Conservation (phyloP, 2,888 invertebrate genomes). For the Phengaris arion region DNA sequence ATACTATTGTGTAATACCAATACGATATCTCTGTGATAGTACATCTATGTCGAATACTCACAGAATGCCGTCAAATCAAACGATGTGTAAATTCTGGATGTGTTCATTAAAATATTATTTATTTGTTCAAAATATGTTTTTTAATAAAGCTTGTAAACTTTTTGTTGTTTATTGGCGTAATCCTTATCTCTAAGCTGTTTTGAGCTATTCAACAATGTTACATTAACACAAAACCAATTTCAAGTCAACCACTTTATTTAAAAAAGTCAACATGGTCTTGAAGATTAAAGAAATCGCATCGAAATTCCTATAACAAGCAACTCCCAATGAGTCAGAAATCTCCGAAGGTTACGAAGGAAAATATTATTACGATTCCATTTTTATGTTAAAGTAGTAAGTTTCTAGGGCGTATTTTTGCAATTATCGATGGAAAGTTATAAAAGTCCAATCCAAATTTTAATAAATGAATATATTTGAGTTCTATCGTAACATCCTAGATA, state of each 20-base stretch:
- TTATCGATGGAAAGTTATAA: too few relatives aligned
- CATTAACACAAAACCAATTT: background rate
- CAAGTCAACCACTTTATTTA: background rate
- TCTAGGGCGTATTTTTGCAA: background rate
- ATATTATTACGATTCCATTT: background rate
- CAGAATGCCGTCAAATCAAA: background rate
- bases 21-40: background rate
- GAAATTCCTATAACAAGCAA: background rate
- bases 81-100: background rate
- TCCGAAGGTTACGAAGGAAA: background rate
- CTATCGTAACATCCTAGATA: too few relatives aligned
- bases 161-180: background rate
- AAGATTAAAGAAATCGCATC: conserved; percentile 3
- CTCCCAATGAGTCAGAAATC: background rate
- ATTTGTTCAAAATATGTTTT: background rate
- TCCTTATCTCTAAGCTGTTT: background rate
- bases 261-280: background rate
- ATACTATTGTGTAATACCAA: background rate
- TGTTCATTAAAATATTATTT: background rate
- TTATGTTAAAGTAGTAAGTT: background rate
- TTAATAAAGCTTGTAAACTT: background rate
- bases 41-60: background rate
- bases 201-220: too few relatives aligned
- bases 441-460: too few relatives aligned
- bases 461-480: too few relatives aligned